phyloP scores from a whole-genome alignment of 2,113 vertebrate genomes.

The Terrapene triunguis region DNA sequence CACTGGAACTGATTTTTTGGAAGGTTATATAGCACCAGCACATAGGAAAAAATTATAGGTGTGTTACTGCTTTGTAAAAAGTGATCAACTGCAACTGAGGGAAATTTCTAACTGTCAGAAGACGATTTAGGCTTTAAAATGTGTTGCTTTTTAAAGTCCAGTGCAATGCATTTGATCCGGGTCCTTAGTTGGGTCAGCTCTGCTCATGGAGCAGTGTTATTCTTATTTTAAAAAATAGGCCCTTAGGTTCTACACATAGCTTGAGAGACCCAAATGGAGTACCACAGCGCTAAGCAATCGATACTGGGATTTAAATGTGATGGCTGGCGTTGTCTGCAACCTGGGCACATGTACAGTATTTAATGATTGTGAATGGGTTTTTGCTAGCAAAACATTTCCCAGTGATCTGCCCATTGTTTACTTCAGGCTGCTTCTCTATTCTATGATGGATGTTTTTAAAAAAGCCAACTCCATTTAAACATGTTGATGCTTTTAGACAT shows the following conservation, averaged over 20 bases:
- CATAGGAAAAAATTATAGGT: rapidly evolving
- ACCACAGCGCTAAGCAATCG: background rate
- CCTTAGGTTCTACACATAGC: background rate
- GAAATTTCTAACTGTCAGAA: background rate
- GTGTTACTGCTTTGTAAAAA: background rate
- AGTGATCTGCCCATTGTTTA: background rate
- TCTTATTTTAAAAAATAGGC: background rate
- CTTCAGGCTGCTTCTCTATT: background rate
- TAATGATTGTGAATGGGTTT: background rate
- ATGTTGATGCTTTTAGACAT: background rate
- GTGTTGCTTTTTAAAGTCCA: background rate
- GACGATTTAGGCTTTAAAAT: background rate
- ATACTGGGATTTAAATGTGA: background rate
- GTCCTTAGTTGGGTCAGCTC: background rate
- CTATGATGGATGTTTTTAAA: background rate
- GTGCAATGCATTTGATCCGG: background rate
- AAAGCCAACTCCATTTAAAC: background rate
- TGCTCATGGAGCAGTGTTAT: background rate
- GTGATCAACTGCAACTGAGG: background rate
- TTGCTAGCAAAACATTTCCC: background rate
- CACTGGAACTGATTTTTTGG: background rate
- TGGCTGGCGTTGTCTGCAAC: background rate
- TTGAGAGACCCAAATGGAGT: background rate
- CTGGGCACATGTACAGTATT: background rate
- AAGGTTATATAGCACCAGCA: background rate